Conservation (phyloP, 2,113 vertebrate species). For the Hucho hucho region DNA sequence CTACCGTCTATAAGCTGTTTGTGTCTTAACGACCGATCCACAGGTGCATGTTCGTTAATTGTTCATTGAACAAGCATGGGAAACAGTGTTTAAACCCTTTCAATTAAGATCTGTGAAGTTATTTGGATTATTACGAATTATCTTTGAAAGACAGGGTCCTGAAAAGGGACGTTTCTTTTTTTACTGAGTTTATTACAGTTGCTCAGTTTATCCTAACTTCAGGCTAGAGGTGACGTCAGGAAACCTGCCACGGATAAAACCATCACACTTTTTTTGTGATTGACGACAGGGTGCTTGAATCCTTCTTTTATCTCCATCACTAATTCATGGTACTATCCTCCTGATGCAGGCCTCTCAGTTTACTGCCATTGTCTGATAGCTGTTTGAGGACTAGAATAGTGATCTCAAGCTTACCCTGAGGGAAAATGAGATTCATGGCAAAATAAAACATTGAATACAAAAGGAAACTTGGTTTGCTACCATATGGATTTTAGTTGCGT, state of each 20-base stretch:
- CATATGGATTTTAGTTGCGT: background rate
- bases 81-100: too few species aligned
- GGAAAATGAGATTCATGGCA: constrained; percentile 5
- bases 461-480: background rate
- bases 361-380: background rate
- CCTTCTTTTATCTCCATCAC: constrained; percentile 8
- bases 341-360: background rate
- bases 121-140: too few species aligned
- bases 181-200: too few species aligned
- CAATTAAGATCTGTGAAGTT: too few species aligned
- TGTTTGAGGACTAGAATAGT: background rate
- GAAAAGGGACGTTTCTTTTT: too few species aligned
- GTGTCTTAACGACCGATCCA: too few species aligned
- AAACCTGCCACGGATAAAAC: background rate
- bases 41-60: too few species aligned
- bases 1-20: too few species aligned
- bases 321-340: background rate
- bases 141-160: too few species aligned
- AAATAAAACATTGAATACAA: background rate
- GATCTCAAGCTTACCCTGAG: background rate
- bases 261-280: background rate
- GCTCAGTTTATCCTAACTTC: background rate
- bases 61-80: too few species aligned
- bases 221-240: background rate
- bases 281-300: background rate